Percentiles rank a stretch among this genome's conserved stretches.
Evolutionary conservation across 2,888 invertebrate species (phyloP).

Genomic region (Masnerella sp.): DNA sequence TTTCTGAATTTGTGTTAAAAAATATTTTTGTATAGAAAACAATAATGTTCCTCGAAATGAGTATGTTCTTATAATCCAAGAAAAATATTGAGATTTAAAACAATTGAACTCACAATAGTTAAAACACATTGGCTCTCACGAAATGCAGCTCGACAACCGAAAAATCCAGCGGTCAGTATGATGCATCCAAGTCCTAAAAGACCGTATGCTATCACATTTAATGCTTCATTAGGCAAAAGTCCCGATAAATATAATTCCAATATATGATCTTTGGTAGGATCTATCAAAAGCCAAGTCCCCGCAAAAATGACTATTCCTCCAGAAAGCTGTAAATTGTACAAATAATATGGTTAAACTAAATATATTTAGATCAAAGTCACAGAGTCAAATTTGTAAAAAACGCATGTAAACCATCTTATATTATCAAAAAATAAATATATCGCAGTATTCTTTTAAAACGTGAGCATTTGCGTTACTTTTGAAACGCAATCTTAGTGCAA

Average conservation of each 20-base stretch:
- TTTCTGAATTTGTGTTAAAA: no score
- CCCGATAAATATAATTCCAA: constrained; percentile 78
- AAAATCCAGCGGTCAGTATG: constrained; percentile 80
- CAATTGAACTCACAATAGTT: constrained; percentile 69
- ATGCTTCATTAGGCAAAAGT: constrained; percentile 76
- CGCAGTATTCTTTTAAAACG: no score
- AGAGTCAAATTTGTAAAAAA: no score
- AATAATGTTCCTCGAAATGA: no score
- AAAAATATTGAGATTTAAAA: no score
- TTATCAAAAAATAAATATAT: no score
- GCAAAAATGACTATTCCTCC: constrained; percentile 79
- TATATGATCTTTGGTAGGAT: constrained; percentile 79
- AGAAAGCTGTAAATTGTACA: constrained; percentile 78
- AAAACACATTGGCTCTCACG: constrained; percentile 78
- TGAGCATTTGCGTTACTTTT: no score
- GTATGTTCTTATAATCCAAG: constrained; percentile 7
- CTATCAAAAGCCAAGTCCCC: constrained; percentile 79
- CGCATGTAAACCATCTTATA: no score
- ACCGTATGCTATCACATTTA: constrained; percentile 78
- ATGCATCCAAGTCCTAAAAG: constrained; percentile 79
- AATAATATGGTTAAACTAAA: no score
- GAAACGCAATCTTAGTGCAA: no score
- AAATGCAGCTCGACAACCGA: constrained; percentile 81
- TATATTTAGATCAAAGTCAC: no score
- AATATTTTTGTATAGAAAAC: no score